Percentiles rank a stretch among this genome's conserved stretches.
Evolutionary conservation across 2,797 vertebrate genomes (phyloP).

Genomic region (Anas flavirostris): DNA sequence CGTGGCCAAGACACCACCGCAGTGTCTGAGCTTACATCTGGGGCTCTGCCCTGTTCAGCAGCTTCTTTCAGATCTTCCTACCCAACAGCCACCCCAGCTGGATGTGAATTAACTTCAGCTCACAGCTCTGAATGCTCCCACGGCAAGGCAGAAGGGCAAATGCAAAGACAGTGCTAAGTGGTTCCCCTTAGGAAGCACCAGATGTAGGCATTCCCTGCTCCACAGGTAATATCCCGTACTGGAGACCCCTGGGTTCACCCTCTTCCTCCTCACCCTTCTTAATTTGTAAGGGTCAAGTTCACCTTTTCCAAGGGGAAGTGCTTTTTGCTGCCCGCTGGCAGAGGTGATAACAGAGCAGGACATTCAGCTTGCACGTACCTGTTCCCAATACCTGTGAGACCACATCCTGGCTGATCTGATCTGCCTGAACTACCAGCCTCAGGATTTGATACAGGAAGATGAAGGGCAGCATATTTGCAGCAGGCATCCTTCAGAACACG

Average conservation of each 20-base stretch:
- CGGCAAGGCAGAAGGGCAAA: background rate
- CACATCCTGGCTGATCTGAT: background rate
- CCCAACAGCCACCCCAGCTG: background rate
- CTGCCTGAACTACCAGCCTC: background rate
- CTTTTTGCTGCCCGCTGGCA: background rate
- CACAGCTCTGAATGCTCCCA: background rate
- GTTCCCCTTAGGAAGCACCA: background rate
- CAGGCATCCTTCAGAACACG: background rate
- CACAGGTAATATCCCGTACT: accelerated
- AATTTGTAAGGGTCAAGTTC: background rate
- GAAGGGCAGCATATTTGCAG: background rate
- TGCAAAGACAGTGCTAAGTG: background rate
- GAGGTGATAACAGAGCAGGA: background rate
- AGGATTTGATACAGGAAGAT: background rate
- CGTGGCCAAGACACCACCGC: background rate
- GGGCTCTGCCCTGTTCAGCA: background rate
- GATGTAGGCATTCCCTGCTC: background rate
- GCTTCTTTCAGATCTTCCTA: background rate
- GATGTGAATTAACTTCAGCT: background rate
- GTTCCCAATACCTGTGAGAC: background rate
- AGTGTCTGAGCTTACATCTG: background rate
- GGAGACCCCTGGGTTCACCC: background rate
- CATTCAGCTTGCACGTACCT: background rate
- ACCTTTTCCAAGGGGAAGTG: background rate
- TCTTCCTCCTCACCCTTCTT: background rate